Evolutionary conservation across 2,113 vertebrate species (phyloP).

Genomic region (Nothobranchius kuhntae): DNA sequence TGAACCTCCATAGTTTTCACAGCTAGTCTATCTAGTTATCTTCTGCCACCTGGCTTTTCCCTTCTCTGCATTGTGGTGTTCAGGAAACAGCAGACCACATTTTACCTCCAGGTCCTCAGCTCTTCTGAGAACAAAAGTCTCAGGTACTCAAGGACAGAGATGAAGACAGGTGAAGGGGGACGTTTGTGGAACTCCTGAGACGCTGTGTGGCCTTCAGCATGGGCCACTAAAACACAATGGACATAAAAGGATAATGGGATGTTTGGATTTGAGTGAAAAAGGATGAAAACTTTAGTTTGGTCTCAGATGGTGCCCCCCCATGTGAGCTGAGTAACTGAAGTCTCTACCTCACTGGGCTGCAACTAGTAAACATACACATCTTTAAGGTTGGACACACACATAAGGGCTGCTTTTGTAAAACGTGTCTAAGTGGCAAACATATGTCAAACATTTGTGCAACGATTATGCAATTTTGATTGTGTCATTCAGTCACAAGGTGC

Average conservation of each 20-base stretch:
- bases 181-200: slow-evolving; percentile 78
- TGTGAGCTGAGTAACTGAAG: slow-evolving; percentile 46
- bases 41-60: slow-evolving; percentile 29
- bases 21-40: slow-evolving; percentile 63
- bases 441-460: too few species aligned
- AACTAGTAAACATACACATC: too few species aligned
- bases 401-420: too few species aligned
- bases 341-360: slow-evolving; percentile 18
- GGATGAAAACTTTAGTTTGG: slow-evolving; percentile 63
- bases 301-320: slow-evolving; percentile 45
- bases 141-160: slow-evolving; percentile 36
- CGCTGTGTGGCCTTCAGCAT: slow-evolving; percentile 70
- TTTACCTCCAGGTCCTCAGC: slow-evolving; percentile 39
- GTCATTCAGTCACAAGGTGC: too few species aligned
- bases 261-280: slow-evolving; percentile 49
- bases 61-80: slow-evolving; percentile 36
- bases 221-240: slow-evolving; percentile 68
- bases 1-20: slow-evolving; percentile 78
- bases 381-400: too few species aligned
- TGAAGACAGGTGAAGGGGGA: slow-evolving; percentile 5
- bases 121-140: slow-evolving; percentile 49
- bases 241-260: slow-evolving; percentile 61
- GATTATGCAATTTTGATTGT: too few species aligned
- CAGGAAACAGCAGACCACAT: slow-evolving; percentile 44
- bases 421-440: too few species aligned